A percentile compares a stretch with the other conserved stretches of the same genome.
Evolutionary conservation across 1,140 invertebrate genomes (phyloP).

Genomic region (Agraylea sexmaculata): DNA sequence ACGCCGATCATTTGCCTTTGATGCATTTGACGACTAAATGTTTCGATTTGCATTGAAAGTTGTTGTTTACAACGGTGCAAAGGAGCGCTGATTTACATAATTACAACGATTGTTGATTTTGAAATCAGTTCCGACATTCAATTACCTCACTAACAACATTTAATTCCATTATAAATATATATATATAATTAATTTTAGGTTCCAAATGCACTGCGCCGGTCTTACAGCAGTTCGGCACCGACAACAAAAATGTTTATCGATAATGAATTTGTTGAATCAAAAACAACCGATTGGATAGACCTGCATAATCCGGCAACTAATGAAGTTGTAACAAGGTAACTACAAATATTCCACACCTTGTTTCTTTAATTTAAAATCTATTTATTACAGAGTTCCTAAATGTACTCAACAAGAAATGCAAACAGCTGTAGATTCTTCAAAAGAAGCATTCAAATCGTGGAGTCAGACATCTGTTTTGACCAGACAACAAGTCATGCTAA

Average conservation of each 20-base stretch:
- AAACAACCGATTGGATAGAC: conserved; percentile 86
- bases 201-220: conserved; percentile 27
- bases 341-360: background rate
- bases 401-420: conserved; percentile 87
- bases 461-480: conserved; percentile 84
- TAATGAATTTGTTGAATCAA: conserved; percentile 90
- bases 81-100: too few species aligned
- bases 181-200: conserved; percentile 25
- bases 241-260: conserved; percentile 90
- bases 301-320: conserved; percentile 90
- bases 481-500: conserved; percentile 94
- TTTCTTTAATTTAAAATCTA: conserved; percentile 8
- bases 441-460: conserved; percentile 70
- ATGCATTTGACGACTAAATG: too few species aligned
- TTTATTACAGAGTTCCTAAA: conserved; percentile 75
- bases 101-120: too few species aligned
- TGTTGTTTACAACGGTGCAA: too few species aligned
- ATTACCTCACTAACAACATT: too few species aligned
- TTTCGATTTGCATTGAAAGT: too few species aligned
- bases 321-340: conserved; percentile 54
- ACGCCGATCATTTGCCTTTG: too few species aligned
- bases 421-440: conserved; percentile 74
- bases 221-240: conserved; percentile 40
- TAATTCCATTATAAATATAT: background rate
- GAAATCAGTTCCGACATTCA: too few species aligned